phyloP scores from a whole-genome alignment of 2,113 vertebrate genomes.

The Psittacara wagleri region DNA sequence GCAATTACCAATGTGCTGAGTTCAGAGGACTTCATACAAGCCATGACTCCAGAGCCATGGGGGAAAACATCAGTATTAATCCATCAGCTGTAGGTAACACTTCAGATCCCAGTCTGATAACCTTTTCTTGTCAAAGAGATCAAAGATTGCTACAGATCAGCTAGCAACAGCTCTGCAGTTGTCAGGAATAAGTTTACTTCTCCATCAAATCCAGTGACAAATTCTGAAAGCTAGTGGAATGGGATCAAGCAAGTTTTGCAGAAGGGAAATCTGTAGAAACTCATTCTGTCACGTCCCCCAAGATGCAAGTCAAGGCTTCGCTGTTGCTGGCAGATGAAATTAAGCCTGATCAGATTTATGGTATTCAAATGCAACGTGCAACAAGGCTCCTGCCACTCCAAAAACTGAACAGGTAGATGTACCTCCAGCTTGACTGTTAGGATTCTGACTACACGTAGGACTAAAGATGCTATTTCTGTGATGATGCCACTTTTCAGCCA shows the following conservation, averaged over 20 bases:
- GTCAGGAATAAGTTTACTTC: background rate
- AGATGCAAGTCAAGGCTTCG: background rate
- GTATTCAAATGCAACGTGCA: background rate
- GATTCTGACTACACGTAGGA: background rate
- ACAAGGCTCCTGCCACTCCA: background rate
- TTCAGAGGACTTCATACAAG: background rate
- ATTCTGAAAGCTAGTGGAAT: background rate
- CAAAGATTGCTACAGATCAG: background rate
- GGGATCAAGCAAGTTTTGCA: background rate
- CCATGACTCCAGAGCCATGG: background rate
- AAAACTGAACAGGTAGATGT: background rate
- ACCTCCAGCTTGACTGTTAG: background rate
- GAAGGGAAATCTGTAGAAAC: background rate
- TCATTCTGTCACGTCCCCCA: rapidly evolving
- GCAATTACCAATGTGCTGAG: background rate
- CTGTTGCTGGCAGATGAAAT: background rate
- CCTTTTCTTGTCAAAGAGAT: background rate
- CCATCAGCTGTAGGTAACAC: background rate
- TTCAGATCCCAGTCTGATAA: background rate
- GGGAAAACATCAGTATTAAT: background rate
- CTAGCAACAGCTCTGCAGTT: background rate
- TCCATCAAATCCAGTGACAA: background rate
- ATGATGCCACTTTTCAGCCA: background rate
- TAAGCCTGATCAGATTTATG: background rate
- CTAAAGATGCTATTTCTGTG: background rate